Evolutionary conservation across 2,888 invertebrate genomes (phyloP), one percentile per base, ranked within the genome.

Genomic region (Epicampocera succincta): DNA sequence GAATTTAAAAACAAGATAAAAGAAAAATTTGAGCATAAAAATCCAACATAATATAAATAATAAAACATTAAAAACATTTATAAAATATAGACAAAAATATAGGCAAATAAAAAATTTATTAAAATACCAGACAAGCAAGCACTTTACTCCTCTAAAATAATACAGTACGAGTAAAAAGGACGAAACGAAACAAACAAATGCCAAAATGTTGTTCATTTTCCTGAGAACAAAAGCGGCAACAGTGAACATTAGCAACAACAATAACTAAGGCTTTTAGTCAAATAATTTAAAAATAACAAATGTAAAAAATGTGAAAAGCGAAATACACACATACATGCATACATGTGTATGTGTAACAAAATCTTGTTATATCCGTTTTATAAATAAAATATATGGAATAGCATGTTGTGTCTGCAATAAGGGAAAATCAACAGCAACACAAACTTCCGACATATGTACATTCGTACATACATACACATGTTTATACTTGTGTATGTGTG

Each of bases 111-210:
- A 84, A 84, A 84, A 80, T 83, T 83, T 84, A 83, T 84, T 84
- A 83, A 84, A 84, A 84, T 80, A 78, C 80, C 78, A 84, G 84
- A 84, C 84, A 79, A 52, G 80, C 84, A 79, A 52, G 80, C 79
- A 83, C 56, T 83, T 66, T 65, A 71, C 66, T 78, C 13, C 54
- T 52, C 46, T 78, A 65, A 50, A 58, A 52, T 21, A 61, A 46
- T 46, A 52, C 33, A 29, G n/a, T 17, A 63, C 52, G 54, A 61
- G 6, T 4, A 13, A 25, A 61, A 33, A 19, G 4, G 29, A 29
- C 54, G 29, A 42, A 44, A 17, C 42, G 15, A 71, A 69, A 58
- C 54, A 66, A 60, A 65, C 74, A 75, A 75, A 69, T 60, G 72
- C 61, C 54, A 74, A 82, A 73, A 77, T 74, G 52, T 78, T 82